Conservation (phyloP, 2,113 vertebrate genomes). For the Chaenogobius annularis region DNA sequence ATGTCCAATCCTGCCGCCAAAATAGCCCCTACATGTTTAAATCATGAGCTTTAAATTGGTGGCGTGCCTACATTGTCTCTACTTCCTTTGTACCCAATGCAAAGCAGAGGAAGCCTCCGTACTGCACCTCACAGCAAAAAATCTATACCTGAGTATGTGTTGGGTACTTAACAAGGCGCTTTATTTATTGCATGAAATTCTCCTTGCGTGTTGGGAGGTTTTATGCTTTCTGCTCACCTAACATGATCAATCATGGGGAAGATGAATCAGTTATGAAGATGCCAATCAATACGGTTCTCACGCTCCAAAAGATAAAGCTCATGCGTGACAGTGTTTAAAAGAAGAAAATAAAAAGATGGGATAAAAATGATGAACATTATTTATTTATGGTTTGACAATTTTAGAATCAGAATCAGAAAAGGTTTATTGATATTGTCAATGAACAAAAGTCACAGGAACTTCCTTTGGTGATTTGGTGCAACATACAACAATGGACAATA, state of each 20-base stretch:
- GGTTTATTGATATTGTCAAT: too few species aligned
- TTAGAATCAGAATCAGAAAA: too few species aligned
- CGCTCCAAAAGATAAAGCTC: constrained; percentile 26
- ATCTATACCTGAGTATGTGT: background rate
- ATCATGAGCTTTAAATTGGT: constrained; percentile 39
- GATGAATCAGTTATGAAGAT: constrained; percentile 50
- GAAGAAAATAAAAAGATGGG: background rate
- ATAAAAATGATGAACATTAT: background rate
- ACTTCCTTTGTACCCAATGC: background rate
- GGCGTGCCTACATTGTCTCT: constrained; percentile 12
- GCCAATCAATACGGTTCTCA: constrained; percentile 41
- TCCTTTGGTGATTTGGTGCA: too few species aligned
- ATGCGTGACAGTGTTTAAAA: constrained; percentile 39
- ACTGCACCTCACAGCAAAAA: background rate
- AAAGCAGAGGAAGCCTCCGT: background rate
- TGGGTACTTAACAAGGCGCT: background rate
- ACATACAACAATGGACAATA: too few species aligned
- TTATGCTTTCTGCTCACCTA: constrained; percentile 25
- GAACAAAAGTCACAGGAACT: too few species aligned
- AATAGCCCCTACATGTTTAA: constrained; percentile 51
- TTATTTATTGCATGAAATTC: constrained; percentile 9
- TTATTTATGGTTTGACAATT: too few species aligned
- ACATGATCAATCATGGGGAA: constrained; percentile 43
- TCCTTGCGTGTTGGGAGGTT: background rate
- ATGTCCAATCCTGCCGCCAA: constrained; percentile 34